phyloP scores from a whole-genome alignment of 2,113 vertebrate genomes.

The Dasyurus viverrinus region DNA sequence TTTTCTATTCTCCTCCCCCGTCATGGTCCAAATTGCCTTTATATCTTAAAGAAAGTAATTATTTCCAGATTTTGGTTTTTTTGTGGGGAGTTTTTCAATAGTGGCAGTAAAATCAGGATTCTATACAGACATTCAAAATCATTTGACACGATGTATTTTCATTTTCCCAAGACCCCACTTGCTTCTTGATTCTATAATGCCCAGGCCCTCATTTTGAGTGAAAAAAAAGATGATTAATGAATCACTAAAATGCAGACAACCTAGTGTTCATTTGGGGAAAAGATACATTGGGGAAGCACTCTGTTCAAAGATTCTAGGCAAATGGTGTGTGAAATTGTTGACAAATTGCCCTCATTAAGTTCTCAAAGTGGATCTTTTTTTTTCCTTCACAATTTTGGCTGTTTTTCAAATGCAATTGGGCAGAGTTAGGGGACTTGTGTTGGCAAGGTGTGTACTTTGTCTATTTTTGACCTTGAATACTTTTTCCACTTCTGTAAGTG shows the following conservation, averaged over 20 bases:
- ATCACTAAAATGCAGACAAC: constrained; percentile 77
- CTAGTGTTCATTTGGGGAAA: constrained; percentile 78
- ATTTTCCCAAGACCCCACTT: constrained; percentile 74
- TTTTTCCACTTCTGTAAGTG: constrained; percentile 26
- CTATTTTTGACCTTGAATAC: constrained; percentile 62
- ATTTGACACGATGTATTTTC: constrained; percentile 41
- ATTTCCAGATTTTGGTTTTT: background rate
- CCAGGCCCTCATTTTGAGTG: constrained; percentile 70
- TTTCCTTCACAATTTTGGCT: constrained; percentile 70
- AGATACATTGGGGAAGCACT: constrained; percentile 68
- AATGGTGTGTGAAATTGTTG: constrained; percentile 89
- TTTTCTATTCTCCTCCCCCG: background rate
- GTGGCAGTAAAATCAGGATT: background rate
- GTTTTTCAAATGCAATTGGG: constrained; percentile 66
- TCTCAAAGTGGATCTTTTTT: constrained; percentile 80
- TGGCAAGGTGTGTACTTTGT: constrained; percentile 24
- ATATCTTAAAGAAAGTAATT: background rate
- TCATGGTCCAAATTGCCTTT: background rate
- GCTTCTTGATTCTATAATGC: constrained; percentile 70
- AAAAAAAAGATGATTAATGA: constrained; percentile 86
- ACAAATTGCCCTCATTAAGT: constrained; percentile 88
- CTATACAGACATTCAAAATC: background rate
- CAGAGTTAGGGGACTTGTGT: constrained; percentile 48
- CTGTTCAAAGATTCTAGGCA: constrained; percentile 81
- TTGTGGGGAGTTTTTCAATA: background rate